Evolutionary conservation across 1,140 invertebrate genomes (phyloP).

Genomic region (Rhyzopertha dominica): DNA sequence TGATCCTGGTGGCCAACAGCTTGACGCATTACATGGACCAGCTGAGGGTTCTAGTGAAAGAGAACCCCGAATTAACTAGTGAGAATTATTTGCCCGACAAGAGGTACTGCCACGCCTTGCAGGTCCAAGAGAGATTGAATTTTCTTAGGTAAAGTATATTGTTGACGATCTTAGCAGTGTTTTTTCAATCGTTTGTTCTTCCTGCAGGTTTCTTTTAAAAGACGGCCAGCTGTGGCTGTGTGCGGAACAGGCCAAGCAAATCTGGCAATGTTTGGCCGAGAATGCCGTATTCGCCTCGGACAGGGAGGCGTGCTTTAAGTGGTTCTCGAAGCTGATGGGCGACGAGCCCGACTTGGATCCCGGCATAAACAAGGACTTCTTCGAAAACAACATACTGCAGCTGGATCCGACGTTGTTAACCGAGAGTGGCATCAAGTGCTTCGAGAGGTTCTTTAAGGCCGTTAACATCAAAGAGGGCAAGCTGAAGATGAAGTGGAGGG

Average conservation of each 20-base stretch:
- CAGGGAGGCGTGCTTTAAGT: constrained; percentile 95
- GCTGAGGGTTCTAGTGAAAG: constrained; percentile 64
- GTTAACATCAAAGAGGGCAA: constrained; percentile 95
- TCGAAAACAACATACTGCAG: constrained; percentile 91
- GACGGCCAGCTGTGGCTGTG: constrained; percentile 95
- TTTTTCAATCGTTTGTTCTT: constrained; percentile 1
- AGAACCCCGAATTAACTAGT: constrained; percentile 75
- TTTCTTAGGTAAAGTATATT: constrained; percentile 66
- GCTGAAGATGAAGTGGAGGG: constrained; percentile 79
- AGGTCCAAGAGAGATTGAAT: constrained; percentile 90
- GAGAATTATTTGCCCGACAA: constrained; percentile 79
- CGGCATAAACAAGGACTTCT: constrained; percentile 94
- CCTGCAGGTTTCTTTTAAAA: constrained; percentile 72
- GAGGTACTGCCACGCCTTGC: constrained; percentile 85
- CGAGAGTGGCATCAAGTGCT: constrained; percentile 93
- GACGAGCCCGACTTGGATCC: constrained; percentile 96
- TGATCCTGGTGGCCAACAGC: constrained; percentile 91
- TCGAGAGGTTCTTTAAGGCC: constrained; percentile 93
- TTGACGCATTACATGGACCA: constrained; percentile 89
- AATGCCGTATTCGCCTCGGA: constrained; percentile 87
- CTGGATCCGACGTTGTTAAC: constrained; percentile 87
- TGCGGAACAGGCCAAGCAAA: constrained; percentile 93
- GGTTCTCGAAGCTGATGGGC: constrained; percentile 98
- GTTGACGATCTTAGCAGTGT: no score
- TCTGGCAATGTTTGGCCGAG: constrained; percentile 95